Evolutionary conservation across 2,113 vertebrate genomes (phyloP), one percentile per base, ranked within the genome.

Genomic region (Cololabis saira): DNA sequence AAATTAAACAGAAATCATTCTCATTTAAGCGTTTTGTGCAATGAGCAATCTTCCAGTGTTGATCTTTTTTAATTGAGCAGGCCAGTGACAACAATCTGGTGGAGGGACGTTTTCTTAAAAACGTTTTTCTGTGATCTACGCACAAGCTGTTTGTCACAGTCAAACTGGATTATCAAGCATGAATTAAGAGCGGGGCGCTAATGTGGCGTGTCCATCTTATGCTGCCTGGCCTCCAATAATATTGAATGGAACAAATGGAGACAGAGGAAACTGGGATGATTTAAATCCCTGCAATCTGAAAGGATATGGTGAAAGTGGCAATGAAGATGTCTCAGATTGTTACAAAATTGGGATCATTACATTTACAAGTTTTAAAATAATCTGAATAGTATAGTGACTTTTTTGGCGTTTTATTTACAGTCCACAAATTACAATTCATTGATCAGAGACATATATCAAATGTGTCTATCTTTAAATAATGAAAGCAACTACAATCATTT

Each of bases 141-240:
- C 19, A 24, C 12, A 42, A 42, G 41, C 50, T 41, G 19, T 59
- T 69, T 63, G 37, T 66, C 59, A 65, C 37, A 69, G 15, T 70
- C 49, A 57, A 19, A 70, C 40, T 33, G 10, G 22, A 77, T 71
- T 56, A 58, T 9, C 37, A 58, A 67, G 70, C 45, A 45, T 57
- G 44, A 78, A 52, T 78, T 69, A 16, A 11, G 21, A 61, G 10
- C 19, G 19, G 56, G 66, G 53, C 51, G 33, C 22, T 60, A 18
- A 48, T 68, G 27, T 65, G 15, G 24, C 15, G 3, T 49, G 18
- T 58, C 54, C n/a, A 30, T 61, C 44, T 17, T 3, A 30, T 17
- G 18, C 44, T 42, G 40, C 53, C 45, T 47, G 14, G 1, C 40
- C 13, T 54, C 33, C 49, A 19, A 7, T 52, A 48, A 80, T 56